These are phyloP conservation scores for Lacerta viridis DNA, from an alignment of 2,797 vertebrate species.

Conservation along the genomic window DNA sequence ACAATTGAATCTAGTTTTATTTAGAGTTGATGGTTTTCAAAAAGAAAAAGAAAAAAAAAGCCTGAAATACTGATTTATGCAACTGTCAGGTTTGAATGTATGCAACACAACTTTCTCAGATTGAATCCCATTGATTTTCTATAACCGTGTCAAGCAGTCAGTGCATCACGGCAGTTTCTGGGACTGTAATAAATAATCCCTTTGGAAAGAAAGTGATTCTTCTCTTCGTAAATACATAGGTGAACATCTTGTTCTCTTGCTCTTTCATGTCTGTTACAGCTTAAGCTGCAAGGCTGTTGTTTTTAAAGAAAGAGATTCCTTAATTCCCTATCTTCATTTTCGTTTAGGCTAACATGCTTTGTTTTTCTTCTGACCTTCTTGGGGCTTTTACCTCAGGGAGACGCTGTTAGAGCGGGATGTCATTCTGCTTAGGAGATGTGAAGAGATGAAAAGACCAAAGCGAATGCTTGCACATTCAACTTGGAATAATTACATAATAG, in stretches of 20 bases:
- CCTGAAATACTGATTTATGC: conserved; percentile 81
- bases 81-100: conserved; percentile 79
- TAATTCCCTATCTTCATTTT: conserved; percentile 65
- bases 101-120: conserved; percentile 80
- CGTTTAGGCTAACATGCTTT: conserved; percentile 56
- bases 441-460: conserved; percentile 48
- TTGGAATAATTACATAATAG: conserved; percentile 44
- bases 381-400: conserved; percentile 57
- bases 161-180: conserved; percentile 68
- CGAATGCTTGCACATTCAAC: conserved; percentile 25
- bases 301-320: conserved; percentile 36
- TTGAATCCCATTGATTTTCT: conserved; percentile 86
- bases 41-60: background rate
- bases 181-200: conserved; percentile 81
- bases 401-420: conserved; percentile 57
- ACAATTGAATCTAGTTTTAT: conserved; percentile 71
- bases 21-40: conserved; percentile 55
- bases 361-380: conserved; percentile 69
- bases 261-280: conserved; percentile 51
- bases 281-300: conserved; percentile 47
- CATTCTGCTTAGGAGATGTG: conserved; percentile 60
- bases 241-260: conserved; percentile 70
- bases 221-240: conserved; percentile 73
- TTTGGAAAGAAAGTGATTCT: conserved; percentile 75
- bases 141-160: conserved; percentile 81